Evolutionary conservation across 35 echinoderm and acorn worm species (phyloP), one percentile per base, ranked within the genome.

Genomic region (Ophioderma brevispina): DNA sequence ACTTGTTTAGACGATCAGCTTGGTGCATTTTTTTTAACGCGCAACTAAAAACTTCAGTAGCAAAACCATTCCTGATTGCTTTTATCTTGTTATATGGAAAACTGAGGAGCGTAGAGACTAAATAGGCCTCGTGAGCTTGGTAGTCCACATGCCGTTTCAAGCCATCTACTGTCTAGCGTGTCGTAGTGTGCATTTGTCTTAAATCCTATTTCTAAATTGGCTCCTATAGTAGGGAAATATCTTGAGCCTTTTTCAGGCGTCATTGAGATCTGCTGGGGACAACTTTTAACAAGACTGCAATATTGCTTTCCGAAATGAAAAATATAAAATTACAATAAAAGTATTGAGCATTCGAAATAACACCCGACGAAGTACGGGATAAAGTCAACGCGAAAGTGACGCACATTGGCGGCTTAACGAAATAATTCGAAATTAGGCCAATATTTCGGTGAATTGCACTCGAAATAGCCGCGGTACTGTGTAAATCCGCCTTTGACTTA

Each of bases 11-110:
- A 70, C 59, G 59, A 70, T 70, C 59, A 30, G 28, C 59, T 70
- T 25, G 17, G 59, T 70, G 59, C 15, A 4, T 13, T 70, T 25
- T 70, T 70, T 25, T 70, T 15, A 70, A 70, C n/a, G 59, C 59
- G 59, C 59, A 70, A 25, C 59, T 70, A 70, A 70, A 70, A 70
- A 25, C 59, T 70, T 25, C 59, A 70, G 59, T 70, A 15, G 59
- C 2, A 70, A 70, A 70, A 70, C 59, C 59, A 70, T 70, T 70
- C n/a, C 28, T 70, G 59, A 70, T 70, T 70, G 59, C 59, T 70
- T 70, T 70, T 70, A 70, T 70, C 59, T 70, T 70, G 28, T 70
- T 70, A 25, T 30, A 70, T 70, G 59, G 59, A 70, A 70, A 70
- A 70, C 10, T 25, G 59, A 70, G 59, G n/a, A 70, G 28, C 59